Evolutionary conservation across 2,888 invertebrate genomes (phyloP).

Genomic region (Papilio demoleus): DNA sequence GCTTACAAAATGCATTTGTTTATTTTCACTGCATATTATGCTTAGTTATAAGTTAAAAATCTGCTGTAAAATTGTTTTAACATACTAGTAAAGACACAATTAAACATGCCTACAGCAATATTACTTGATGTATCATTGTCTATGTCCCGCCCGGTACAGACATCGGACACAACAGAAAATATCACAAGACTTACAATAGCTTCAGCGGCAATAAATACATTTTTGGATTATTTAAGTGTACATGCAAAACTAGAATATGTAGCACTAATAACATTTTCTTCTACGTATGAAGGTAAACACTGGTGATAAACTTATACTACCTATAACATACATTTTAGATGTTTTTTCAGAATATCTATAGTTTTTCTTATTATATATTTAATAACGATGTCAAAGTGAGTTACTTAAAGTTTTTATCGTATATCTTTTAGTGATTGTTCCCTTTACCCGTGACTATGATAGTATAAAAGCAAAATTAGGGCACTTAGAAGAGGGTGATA

Average conservation of each 20-base stretch:
- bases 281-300: conserved; percentile 69
- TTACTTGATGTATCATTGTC: conserved; percentile 75
- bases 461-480: conserved; percentile 89
- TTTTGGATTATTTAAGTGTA: conserved; percentile 70
- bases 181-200: conserved; percentile 72
- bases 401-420: not conserved
- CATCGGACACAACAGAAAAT: conserved; percentile 66
- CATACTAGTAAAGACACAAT: not conserved
- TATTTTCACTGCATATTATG: not conserved
- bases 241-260: conserved; percentile 78
- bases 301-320: not conserved
- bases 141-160: conserved; percentile 73
- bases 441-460: conserved; percentile 95
- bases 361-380: no score
- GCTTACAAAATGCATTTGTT: not conserved
- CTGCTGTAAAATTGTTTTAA: not conserved
- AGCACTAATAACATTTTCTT: conserved; percentile 72
- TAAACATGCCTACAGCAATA: conserved; percentile 74
- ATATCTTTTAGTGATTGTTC: conserved; percentile 84
- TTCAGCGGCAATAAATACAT: conserved; percentile 69
- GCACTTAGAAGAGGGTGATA: conserved; percentile 92
- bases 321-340: not conserved
- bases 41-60: not conserved
- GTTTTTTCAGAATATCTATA: not conserved
- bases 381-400: not conserved